Evolutionary conservation across 2,113 vertebrate species (phyloP), one percentile per base, ranked within the genome.

Genomic region (Regulus satrapa): DNA sequence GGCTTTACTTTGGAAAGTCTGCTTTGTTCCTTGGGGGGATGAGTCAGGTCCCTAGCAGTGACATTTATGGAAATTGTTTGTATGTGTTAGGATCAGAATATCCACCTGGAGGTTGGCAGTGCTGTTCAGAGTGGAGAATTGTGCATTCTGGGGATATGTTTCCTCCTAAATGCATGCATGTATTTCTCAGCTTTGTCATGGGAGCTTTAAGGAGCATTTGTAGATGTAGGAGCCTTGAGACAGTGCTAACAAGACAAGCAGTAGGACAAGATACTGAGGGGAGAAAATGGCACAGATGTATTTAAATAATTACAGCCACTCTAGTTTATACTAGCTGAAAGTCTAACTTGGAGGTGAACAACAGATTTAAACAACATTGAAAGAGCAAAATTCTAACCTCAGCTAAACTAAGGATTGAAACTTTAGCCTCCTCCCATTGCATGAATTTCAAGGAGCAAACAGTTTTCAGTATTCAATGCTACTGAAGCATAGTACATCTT

Each of bases 51-150:
- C 25, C 64, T 52, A 28, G 23, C 56, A 59, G 76, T 81, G 80
- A 68, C 91, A 81, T 94, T 94, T 84, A 74, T 41, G 36, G 86
- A 63, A 91, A 87, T 43, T 31, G 46, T 96, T 56, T 78, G 83
- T 69, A 43, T 74, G 32, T 28, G 19, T 71, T 78, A 48, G 23
- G 43, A 72, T 78, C 68, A 89, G 83, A 89, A 69, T 78, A 89
- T 71, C 48, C n/a, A 38, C 56, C 61, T 12, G 10, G 56, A 84
- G 38, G 24, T 9, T 48, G 51, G 7, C 10, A 89, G 28, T 40
- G 43, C 68, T 89, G 43, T 15, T 92, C 52, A 75, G 76, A 45
- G 56, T 3, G 31, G 34, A 89, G 36, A 88, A 52, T 5, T 78
- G 25, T 61, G 52, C 61, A 21, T 59, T 23, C 58, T 61, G 74